These are phyloP conservation scores for Hypselothyrea guttata DNA, from an alignment of 2,888 invertebrate species.

Conservation along the genomic window DNA sequence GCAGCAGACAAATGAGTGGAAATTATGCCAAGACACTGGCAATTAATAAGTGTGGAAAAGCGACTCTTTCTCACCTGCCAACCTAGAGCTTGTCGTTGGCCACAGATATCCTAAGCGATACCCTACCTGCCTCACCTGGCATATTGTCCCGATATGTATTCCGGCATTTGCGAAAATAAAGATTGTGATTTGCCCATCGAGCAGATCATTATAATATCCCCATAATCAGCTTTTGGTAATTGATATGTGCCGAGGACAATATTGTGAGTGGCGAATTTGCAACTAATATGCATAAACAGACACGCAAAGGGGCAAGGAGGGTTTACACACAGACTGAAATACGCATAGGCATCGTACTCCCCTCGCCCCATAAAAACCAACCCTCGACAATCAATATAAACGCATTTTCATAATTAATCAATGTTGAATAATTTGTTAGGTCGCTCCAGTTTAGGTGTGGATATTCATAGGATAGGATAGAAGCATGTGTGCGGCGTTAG, in stretches of 20 bases:
- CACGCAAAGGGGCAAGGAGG: slow-evolving; percentile 52
- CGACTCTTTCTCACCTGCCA: slow-evolving; percentile 51
- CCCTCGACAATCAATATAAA: slow-evolving; percentile 70
- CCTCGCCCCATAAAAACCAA: too few species aligned
- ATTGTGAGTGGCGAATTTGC: slow-evolving; percentile 14
- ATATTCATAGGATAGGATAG: slow-evolving; percentile 16
- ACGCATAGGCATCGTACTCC: slow-evolving; percentile 11
- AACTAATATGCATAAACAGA: slow-evolving; percentile 67
- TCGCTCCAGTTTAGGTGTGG: slow-evolving; percentile 34
- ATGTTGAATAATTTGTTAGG: slow-evolving; percentile 75
- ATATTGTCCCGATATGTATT: slow-evolving; percentile 55
- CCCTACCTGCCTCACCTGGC: slow-evolving; percentile 33
- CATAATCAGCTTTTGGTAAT: slow-evolving; percentile 54
- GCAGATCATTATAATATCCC: slow-evolving; percentile 69
- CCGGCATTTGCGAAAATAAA: background rate
- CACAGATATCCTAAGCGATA: slow-evolving; percentile 1
- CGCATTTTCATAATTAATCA: slow-evolving; percentile 78
- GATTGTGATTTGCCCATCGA: slow-evolving; percentile 18
- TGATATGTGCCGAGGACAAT: slow-evolving; percentile 46
- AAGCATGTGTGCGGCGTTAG: slow-evolving; percentile 6
- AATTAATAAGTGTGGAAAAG: slow-evolving; percentile 70
- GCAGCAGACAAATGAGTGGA: slow-evolving; percentile 75
- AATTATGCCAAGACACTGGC: slow-evolving; percentile 78
- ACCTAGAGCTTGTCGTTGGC: background rate
- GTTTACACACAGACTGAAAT: slow-evolving; percentile 43